Evolutionary conservation across 2,888 invertebrate species (phyloP).

Genomic region (Drosophila monieri): DNA sequence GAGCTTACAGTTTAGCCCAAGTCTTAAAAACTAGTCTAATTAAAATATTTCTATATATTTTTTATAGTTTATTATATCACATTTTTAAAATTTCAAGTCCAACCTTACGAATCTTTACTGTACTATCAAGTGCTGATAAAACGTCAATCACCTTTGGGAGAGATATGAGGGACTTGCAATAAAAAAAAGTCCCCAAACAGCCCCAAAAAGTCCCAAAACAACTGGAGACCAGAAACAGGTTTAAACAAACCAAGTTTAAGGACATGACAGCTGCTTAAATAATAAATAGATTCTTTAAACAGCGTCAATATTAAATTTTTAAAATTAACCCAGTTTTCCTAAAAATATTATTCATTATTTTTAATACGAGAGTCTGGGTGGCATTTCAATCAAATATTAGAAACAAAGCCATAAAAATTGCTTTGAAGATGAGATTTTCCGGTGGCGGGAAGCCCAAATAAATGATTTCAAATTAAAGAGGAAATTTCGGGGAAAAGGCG

Average conservation of each 20-base stretch:
- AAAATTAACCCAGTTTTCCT: neutral
- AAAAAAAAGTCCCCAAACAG: neutral
- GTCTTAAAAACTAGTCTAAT: too few relatives aligned
- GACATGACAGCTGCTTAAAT: slow-evolving; percentile 24
- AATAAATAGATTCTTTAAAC: slow-evolving; percentile 1
- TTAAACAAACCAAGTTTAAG: neutral
- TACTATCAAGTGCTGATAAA: too few relatives aligned
- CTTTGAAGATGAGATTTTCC: slow-evolving; percentile 21
- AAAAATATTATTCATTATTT: slow-evolving; percentile 13
- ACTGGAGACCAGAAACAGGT: neutral
- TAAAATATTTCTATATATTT: too few relatives aligned
- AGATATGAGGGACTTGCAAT: too few relatives aligned
- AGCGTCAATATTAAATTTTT: slow-evolving; percentile 7
- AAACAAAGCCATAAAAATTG: slow-evolving; percentile 32
- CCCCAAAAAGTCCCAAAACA: neutral
- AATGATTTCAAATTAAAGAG: slow-evolving; percentile 25
- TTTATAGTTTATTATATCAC: too few relatives aligned
- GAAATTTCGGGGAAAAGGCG: slow-evolving; percentile 14
- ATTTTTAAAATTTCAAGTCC: too few relatives aligned
- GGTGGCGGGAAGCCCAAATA: slow-evolving; percentile 16
- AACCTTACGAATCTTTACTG: too few relatives aligned
- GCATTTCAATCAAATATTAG: slow-evolving; percentile 26
- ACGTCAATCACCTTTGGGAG: too few relatives aligned
- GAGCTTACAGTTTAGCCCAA: too few relatives aligned
- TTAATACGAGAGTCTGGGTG: neutral